These are phyloP conservation scores for Benthosema pterotum DNA, from an alignment of 2,797 vertebrate genomes.

Conservation along the genomic window DNA sequence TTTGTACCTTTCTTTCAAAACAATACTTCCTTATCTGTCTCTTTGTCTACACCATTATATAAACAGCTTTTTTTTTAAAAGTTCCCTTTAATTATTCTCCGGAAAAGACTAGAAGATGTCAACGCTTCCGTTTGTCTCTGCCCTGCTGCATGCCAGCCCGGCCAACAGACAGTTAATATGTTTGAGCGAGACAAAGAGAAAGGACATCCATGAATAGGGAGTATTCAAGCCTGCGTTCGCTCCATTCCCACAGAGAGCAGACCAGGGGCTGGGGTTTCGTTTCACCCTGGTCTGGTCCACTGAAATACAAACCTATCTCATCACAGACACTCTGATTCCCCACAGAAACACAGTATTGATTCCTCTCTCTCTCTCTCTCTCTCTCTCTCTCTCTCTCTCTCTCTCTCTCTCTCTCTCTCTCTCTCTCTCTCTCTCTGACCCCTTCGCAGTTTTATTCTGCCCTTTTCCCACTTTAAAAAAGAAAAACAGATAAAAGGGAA, in stretches of 20 bases:
- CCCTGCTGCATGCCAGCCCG: background rate
- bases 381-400: too few species aligned
- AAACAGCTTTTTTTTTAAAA: background rate
- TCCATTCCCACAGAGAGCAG: slow-evolving; percentile 55
- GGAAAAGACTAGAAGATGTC: slow-evolving; percentile 12
- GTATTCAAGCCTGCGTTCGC: slow-evolving; percentile 51
- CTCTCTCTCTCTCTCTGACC: too few species aligned
- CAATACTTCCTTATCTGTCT: background rate
- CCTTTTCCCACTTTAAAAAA: slow-evolving; percentile 17
- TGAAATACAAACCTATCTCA: slow-evolving; percentile 63
- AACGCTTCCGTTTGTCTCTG: background rate
- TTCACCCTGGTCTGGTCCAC: slow-evolving; percentile 54
- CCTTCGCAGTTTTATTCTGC: slow-evolving; percentile 52
- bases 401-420: too few species aligned
- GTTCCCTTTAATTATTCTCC: background rate
- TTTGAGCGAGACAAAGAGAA: slow-evolving; percentile 19
- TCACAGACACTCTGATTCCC: slow-evolving; percentile 50
- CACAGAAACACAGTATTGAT: slow-evolving; percentile 64
- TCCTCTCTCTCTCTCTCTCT: too few species aligned
- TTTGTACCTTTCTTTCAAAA: slow-evolving; percentile 1
- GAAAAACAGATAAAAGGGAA: slow-evolving; percentile 55
- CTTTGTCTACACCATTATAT: background rate
- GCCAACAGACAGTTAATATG: slow-evolving; percentile 53
- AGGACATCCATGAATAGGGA: slow-evolving; percentile 51
- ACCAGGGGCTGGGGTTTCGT: slow-evolving; percentile 50